phyloP scores from a whole-genome alignment of 2,888 invertebrate genomes.

The Charanyca ferruginea region DNA sequence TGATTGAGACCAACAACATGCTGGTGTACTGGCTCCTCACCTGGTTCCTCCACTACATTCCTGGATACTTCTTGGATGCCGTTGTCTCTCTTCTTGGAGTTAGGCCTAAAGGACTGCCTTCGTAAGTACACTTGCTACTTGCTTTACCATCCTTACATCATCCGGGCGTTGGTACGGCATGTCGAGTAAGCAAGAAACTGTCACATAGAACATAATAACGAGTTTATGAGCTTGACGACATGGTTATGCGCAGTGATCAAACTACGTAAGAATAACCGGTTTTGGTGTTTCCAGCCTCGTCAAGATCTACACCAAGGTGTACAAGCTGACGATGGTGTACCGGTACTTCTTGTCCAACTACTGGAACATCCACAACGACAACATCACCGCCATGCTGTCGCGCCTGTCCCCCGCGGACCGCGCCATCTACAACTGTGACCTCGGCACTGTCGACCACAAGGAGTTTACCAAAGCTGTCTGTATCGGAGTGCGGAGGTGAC shows the following conservation, averaged over 20 bases:
- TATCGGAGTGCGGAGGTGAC: not conserved
- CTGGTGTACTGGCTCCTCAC: constrained; percentile 21
- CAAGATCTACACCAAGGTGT: constrained; percentile 10
- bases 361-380: constrained; percentile 43
- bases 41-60: constrained; percentile 43
- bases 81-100: constrained; percentile 25
- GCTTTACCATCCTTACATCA: no score
- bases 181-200: no score
- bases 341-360: constrained; percentile 27
- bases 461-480: fast-evolving
- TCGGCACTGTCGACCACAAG: not conserved
- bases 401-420: constrained; percentile 39
- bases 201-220: no score
- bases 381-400: constrained; percentile 15
- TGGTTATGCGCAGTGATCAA: no score
- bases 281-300: constrained; percentile 6
- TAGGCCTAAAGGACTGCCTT: constrained; percentile 36
- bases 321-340: constrained; percentile 27
- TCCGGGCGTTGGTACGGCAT: no score
- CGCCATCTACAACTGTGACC: constrained; percentile 25
- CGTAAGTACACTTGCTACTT: constrained; percentile 18
- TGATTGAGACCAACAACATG: constrained; percentile 7
- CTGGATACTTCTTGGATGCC: constrained; percentile 32
- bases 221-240: no score
- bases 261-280: no score